phyloP scores from a whole-genome alignment of 2,888 invertebrate genomes.

The Pseudeuparius sepicola region DNA sequence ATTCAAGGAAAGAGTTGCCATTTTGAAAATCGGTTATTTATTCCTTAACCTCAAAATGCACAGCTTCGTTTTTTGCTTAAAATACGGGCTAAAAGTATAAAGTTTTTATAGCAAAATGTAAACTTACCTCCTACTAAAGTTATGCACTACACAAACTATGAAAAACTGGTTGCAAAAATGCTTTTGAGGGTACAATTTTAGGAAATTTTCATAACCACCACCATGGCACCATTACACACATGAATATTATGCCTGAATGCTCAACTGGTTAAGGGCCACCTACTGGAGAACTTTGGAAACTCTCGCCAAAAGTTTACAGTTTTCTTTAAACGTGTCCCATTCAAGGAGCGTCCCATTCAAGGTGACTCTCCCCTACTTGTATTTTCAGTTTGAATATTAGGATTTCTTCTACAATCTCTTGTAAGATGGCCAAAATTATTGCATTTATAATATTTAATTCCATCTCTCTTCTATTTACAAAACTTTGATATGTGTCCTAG shows the following conservation, averaged over 20 bases:
- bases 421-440: too few relatives aligned
- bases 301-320: too few relatives aligned
- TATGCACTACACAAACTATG: neutral
- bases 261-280: constrained; percentile 3
- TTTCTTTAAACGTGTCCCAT: too few relatives aligned
- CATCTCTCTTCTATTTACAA: too few relatives aligned
- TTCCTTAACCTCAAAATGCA: constrained; percentile 1
- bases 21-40: neutral
- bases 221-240: constrained; percentile 2
- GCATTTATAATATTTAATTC: too few relatives aligned
- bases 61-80: neutral
- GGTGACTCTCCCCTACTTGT: too few relatives aligned
- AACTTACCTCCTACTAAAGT: constrained; percentile 1
- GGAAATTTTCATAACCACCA: too few relatives aligned
- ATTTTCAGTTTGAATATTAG: too few relatives aligned
- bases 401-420: too few relatives aligned
- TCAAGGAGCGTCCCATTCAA: too few relatives aligned
- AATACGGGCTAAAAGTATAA: neutral
- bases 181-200: neutral
- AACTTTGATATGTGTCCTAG: too few relatives aligned
- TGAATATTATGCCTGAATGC: neutral
- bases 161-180: constrained; percentile 1
- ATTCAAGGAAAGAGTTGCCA: neutral
- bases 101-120: constrained; percentile 3
- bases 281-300: too few relatives aligned